These are phyloP conservation scores for Laticauda colubrina DNA, from an alignment of 2,113 vertebrate genomes.

Conservation along the genomic window DNA sequence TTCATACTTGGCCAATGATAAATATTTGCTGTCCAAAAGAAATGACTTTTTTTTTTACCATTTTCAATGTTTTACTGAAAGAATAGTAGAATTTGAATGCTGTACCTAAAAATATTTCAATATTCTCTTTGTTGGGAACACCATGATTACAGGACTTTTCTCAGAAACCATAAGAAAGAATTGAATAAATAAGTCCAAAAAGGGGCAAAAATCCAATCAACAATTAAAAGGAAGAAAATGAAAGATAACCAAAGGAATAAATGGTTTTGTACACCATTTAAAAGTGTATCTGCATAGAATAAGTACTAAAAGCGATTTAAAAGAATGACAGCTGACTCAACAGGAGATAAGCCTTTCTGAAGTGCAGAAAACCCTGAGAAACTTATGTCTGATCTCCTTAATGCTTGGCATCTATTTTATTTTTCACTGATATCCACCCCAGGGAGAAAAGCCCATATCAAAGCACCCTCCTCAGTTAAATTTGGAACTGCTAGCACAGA, in stretches of 20 bases:
- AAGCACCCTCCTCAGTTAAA: not conserved
- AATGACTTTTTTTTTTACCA: not conserved
- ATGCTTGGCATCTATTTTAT: not conserved
- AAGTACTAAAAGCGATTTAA: slow-evolving; percentile 1
- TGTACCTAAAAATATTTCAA: slow-evolving; percentile 2
- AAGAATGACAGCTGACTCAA: not conserved
- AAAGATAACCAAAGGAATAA: slow-evolving; percentile 2
- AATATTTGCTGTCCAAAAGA: not conserved
- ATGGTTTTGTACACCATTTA: not conserved
- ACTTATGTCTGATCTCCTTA: not conserved
- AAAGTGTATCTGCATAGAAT: slow-evolving; percentile 9
- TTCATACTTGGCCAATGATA: not conserved
- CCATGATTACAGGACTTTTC: slow-evolving; percentile 24
- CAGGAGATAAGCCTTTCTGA: not conserved
- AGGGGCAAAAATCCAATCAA: not conserved
- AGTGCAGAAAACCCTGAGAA: not conserved
- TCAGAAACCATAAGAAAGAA: not conserved
- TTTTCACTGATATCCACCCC: not conserved
- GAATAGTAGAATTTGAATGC: not conserved
- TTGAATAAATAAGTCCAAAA: slow-evolving; percentile 7
- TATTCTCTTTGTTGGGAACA: not conserved
- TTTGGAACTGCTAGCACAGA: not conserved
- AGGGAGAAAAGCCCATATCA: slow-evolving; percentile 33
- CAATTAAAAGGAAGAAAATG: not conserved
- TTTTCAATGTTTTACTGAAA: not conserved